Base-by-base conservation (phyloP, 2,888 invertebrate species). In the Drepana falcataria region DNA sequence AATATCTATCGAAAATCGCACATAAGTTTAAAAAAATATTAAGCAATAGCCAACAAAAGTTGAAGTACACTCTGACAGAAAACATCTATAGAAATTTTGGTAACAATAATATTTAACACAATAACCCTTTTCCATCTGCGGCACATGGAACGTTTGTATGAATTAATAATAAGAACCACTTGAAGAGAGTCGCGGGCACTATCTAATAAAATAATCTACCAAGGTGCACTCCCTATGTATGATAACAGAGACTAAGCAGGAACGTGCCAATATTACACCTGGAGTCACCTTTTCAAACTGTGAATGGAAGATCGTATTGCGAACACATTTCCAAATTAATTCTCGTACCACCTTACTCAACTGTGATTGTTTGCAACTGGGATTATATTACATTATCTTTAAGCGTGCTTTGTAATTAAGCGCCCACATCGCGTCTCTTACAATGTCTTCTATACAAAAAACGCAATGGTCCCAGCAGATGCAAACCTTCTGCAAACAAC, bases 381-480 rank as follows among this genome's bases (percentile, higher is more conserved):
- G 83, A 90, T 90, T 87, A 79, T 85, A 90, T 91, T 90, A 87
- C 90, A 81, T 83, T 88, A 89, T 90, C 88, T 87, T 87, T 85
- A 76, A 81, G 82, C 75, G 79, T 82, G 80, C 81, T 71, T 79
- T 75, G 79, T 85, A 91, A 91, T 91, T 90, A 91, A 86, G 87
- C 86, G 80, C 90, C 90, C 88, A 85, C 88, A 89, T 90, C 78
- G 75, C 80, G 64, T 71, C 68, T 69, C 79, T 69, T 69, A 77
- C 70, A 77, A 78, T 79, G 74, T 78, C 73, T 66, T 65, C 56
- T 58, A 61, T 59, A 68, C 75, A 85, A 85, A 85, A 83, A 83
- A 77, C 66, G 65, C 66, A 73, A 66, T 66, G 73, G 72, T 63
- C 71, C 67, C 68, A 80, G 87, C 90, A 91, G 90, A 91, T 91